Evolutionary conservation across 2,797 vertebrate species (phyloP), one percentile per base, ranked within the genome.

Genomic region (Sandelia bainsii): DNA sequence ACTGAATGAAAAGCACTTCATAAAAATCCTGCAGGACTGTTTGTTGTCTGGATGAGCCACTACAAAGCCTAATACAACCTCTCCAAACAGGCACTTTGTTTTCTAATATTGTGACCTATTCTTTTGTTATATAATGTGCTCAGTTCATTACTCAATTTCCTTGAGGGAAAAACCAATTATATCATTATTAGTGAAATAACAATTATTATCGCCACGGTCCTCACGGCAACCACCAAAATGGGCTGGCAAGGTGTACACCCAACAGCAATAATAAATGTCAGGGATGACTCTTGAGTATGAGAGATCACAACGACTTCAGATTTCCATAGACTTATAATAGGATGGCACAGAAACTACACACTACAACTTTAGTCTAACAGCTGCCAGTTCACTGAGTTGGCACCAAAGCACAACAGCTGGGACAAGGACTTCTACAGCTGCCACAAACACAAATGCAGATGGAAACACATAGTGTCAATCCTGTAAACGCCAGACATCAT

Each of bases 391-490:
- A 66, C 10, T 77, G 74, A 82, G 10, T 81, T 91, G 88, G 86
- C 89, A 88, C 80, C 71, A 75, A 78, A 82, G 54, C 56, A 78
- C 72, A 89, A 83, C 88, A 92, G 90, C 90, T 91, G 91, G 85
- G 84, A 79, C 61, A 56, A 62, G 62, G 79, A 76, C 62, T 58
- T 72, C 56, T 72, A 72, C 84, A 89, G 84, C 87, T 90, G 82
- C 71, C 69, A 67, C 66, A 74, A 80, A 81, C 69, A 79, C 58
- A 61, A 62, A 71, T 13, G 53, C 40, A 73, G 57, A 60, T 52
- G 60, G 29, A 63, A 29, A 57, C n/a, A 54, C 52, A 64, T 52
- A 22, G 42, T 49, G 51, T 66, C 67, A 72, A 72, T 69, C 51
- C 60, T 77, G 56, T 81, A 81, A 81, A 80, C 49, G 72, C 53